Percentiles rank a stretch among this genome's conserved stretches.
These are phyloP conservation scores for Notarius quadriscutis DNA, from an alignment of 2,113 vertebrate species.

Conservation along the genomic window DNA sequence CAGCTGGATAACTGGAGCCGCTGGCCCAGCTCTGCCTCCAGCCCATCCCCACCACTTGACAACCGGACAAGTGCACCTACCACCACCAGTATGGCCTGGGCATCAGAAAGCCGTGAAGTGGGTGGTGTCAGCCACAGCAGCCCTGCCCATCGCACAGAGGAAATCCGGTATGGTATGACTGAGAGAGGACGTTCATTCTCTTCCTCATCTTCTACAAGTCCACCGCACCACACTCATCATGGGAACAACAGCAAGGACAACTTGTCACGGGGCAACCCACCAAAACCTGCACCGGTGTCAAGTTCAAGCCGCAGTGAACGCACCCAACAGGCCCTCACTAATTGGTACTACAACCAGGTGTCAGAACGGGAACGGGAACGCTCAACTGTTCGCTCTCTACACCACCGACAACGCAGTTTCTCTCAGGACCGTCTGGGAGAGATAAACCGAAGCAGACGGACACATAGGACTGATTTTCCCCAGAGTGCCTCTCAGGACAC, in stretches of 20 bases:
- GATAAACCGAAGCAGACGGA: slow-evolving; percentile 49
- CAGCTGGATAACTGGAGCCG: slow-evolving; percentile 76
- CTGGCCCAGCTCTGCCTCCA: slow-evolving; percentile 68
- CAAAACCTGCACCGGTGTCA: slow-evolving; percentile 55
- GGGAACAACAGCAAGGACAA: slow-evolving; percentile 68
- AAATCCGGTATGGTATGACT: slow-evolving; percentile 78
- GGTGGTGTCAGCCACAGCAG: slow-evolving; percentile 73
- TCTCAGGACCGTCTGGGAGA: slow-evolving; percentile 90
- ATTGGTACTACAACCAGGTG: slow-evolving; percentile 88
- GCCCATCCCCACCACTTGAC: slow-evolving; percentile 72
- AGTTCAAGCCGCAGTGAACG: slow-evolving; percentile 57
- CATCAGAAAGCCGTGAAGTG: slow-evolving; percentile 66
- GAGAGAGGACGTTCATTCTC: slow-evolving; percentile 69
- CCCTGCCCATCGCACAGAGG: slow-evolving; percentile 74
- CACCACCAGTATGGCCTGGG: slow-evolving; percentile 68
- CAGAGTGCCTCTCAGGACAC: slow-evolving; percentile 94
- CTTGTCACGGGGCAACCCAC: slow-evolving; percentile 69
- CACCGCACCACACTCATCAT: slow-evolving; percentile 63
- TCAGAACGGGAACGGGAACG: slow-evolving; percentile 70
- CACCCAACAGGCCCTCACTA: slow-evolving; percentile 86
- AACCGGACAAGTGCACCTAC: slow-evolving; percentile 61
- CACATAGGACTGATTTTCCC: slow-evolving; percentile 75
- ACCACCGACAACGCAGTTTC: slow-evolving; percentile 85
- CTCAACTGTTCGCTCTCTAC: slow-evolving; percentile 70
- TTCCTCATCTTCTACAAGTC: slow-evolving; percentile 78